These are phyloP conservation scores for Ceratosolen fusciceps DNA, from an alignment of 1,140 invertebrate species.

Conservation along the genomic window DNA sequence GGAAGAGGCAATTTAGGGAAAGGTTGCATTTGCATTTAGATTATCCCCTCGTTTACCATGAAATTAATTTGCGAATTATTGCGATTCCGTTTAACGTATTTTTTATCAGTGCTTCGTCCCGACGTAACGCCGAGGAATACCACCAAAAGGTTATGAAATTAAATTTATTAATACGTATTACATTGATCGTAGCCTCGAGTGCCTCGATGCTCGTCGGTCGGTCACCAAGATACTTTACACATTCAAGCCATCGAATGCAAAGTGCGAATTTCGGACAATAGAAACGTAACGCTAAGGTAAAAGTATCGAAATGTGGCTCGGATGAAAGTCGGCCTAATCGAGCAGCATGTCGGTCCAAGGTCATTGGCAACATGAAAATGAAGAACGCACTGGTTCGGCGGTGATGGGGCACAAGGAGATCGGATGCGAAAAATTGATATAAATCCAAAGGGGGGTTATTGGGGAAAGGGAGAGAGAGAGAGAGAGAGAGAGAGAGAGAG, in stretches of 20 bases:
- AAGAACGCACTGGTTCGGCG: too few relatives aligned
- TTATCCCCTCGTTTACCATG: too few relatives aligned
- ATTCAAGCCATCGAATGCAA: too few relatives aligned
- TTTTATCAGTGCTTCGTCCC: too few relatives aligned
- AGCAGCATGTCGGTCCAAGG: background rate
- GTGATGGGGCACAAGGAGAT: background rate
- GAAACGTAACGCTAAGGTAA: background rate
- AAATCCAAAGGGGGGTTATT: background rate
- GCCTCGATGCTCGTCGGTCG: too few relatives aligned
- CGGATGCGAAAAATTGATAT: background rate
- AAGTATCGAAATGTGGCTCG: conserved; percentile 36
- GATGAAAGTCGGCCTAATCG: background rate
- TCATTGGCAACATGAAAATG: conserved; percentile 33
- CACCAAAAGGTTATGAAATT: too few relatives aligned
- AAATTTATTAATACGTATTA: too few relatives aligned
- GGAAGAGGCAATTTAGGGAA: background rate
- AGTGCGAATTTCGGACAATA: background rate
- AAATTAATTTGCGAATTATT: too few relatives aligned
- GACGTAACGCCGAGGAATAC: too few relatives aligned
- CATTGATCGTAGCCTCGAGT: too few relatives aligned
- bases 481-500: background rate
- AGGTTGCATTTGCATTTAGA: too few relatives aligned
- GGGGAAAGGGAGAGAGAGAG: background rate
- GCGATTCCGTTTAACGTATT: too few relatives aligned
- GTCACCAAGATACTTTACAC: conserved; percentile 11